Evolutionary conservation across 2,888 invertebrate species (phyloP), one percentile per base, ranked within the genome.

Genomic region (Stenchaetothrips biformis): DNA sequence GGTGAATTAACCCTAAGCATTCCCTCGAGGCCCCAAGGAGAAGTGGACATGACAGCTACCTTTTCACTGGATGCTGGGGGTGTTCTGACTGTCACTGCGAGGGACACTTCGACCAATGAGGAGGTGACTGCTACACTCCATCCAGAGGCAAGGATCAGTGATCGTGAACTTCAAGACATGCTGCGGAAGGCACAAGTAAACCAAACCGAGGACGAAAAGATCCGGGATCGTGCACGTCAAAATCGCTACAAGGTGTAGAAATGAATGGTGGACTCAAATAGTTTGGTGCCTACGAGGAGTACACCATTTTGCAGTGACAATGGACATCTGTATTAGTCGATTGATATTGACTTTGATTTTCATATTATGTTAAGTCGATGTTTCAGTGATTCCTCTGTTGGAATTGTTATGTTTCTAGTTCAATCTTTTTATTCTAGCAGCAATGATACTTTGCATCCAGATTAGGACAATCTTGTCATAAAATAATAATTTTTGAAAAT

Each of bases 1-100:
- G 99, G 99, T 82, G 98, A 97, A 87, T 99, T 99, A 88, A 98
- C 98, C 87, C 90, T 99, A 81, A 95, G 95, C 59, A 98, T 93
- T 86, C 97, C 93, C 82, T 92, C 86, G 85, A 91, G 84, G 86
- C 90, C 84, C 27, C 84, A 84, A 80, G 84, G 84, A 11, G 83
- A 83, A n/a, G 84, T 85, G 62, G 86, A 88, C 84, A 85, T 86
- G 78, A 88, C 88, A 83, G 87, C 91, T 97, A 97, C 67, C 67
- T 74, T 74, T 25, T 21, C 67, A 3, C 67, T 74, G 67, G 67
- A 74, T 25, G 25, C n/a, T 21, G 25, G 99, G 88, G 98, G 98
- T 85, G 98, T 98, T 87, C 89, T 99, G 83, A 98, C 98, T 86
- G 98, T 98, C 18, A 95, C 95, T 0, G 98, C 98, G 37, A 88